These are phyloP conservation scores for Echiichthys vipera DNA, from an alignment of 2,797 vertebrate species.

Conservation along the genomic window DNA sequence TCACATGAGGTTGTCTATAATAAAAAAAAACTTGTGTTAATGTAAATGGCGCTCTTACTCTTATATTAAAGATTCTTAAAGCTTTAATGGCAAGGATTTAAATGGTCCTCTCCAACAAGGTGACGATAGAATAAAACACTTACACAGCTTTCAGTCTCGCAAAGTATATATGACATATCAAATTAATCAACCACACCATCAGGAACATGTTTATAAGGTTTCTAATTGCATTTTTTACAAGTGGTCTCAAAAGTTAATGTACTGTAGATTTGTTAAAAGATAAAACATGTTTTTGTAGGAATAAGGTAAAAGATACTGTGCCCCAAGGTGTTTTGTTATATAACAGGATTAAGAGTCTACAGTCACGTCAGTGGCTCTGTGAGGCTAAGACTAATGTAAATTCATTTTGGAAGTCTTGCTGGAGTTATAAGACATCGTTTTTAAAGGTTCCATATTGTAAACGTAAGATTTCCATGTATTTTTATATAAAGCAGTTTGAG, in stretches of 20 bases:
- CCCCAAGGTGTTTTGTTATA: background rate
- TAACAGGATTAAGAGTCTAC: background rate
- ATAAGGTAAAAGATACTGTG: background rate
- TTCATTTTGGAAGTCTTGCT: background rate
- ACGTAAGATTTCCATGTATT: too few relatives aligned
- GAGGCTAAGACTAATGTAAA: background rate
- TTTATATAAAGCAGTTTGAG: too few relatives aligned
- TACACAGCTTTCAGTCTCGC: background rate
- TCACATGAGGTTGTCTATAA: slow-evolving; percentile 41
- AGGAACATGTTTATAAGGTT: background rate
- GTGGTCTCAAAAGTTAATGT: slow-evolving; percentile 19
- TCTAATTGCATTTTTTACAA: slow-evolving; percentile 10
- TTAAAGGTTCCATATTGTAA: too few relatives aligned
- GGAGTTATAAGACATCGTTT: too few relatives aligned
- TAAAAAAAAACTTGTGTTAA: slow-evolving; percentile 45
- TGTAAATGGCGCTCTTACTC: slow-evolving; percentile 9
- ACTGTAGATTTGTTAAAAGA: slow-evolving; percentile 18
- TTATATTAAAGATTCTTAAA: slow-evolving; percentile 13
- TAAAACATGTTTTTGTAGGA: slow-evolving; percentile 17
- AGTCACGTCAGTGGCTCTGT: background rate
- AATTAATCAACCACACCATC: slow-evolving; percentile 2
- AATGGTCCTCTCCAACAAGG: too few relatives aligned
- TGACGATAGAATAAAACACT: background rate
- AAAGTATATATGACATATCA: slow-evolving; percentile 4
- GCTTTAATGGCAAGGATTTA: background rate